Base-by-base conservation (phyloP, 1,140 invertebrate genomes). In the Cylas formicarius region DNA sequence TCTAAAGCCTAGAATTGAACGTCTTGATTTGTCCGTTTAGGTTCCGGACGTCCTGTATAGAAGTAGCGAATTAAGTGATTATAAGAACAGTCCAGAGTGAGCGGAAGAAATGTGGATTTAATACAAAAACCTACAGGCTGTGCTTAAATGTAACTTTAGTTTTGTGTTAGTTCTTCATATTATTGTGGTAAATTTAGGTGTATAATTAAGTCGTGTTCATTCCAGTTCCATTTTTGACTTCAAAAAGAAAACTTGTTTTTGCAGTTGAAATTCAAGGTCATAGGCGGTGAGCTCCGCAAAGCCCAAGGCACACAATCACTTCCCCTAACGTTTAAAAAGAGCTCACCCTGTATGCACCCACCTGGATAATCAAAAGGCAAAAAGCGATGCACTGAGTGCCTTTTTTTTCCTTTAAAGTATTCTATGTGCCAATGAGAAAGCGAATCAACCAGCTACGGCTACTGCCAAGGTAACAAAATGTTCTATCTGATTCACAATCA, bases 381-480 rank as follows among this genome's bases (percentile, higher is more conserved):
- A 44, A 42, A 44, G 42, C 37, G 45, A 44, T 27, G 45, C 37
- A 52, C 50, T 37, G 42, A 50, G 57, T 58, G 57, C 57, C 57
- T 58, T 57, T 31, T 31, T 40, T 36, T n/a, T 40, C 48, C 47
- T 53, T 54, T 43, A 52, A 47, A 58, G 49, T 54, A 58, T 56
- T 56, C 48, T 40, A 53, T 51, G 57, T 58, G 57, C 57, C 57
- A 58, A 57, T 48, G 38, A 48, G 37, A 34, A 37, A 22, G 21
- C 36, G 47, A 39, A 36, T 28, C 54, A 55, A 58, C 56, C 57
- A 58, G 57, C 55, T 57, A 58, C 45, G 55, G 55, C 52, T 44
- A 58, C 57, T 58, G 57, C 57, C 57, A 55, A 38, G n/a, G n/a
- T 37, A 34, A n/a, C 9, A 28, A 46, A 46, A 35, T 46, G 44